These are phyloP conservation scores for Aporophyla lueneburgensis DNA, from an alignment of 2,888 invertebrate genomes.

Conservation along the genomic window DNA sequence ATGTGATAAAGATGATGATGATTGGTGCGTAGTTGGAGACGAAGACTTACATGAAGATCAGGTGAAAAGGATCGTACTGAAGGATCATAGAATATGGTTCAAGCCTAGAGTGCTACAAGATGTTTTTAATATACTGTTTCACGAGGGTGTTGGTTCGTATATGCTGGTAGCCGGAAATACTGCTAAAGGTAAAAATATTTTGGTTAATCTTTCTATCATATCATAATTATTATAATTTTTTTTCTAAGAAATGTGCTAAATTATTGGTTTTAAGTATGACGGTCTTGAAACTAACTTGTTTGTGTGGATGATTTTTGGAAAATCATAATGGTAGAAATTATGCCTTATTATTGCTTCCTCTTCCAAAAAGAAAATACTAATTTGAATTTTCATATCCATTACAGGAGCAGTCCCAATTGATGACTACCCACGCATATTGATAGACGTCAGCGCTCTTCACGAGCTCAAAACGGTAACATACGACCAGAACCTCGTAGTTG, in stretches of 20 bases:
- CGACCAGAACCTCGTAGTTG: constrained; percentile 87
- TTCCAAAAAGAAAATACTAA: not conserved
- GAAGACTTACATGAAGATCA: constrained; percentile 62
- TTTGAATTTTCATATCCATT: constrained; percentile 12
- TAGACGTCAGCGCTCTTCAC: constrained; percentile 91
- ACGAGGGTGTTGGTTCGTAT: constrained; percentile 83
- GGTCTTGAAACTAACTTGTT: not conserved
- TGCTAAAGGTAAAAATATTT: constrained; percentile 90
- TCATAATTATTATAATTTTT: not conserved
- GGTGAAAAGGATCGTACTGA: constrained; percentile 69
- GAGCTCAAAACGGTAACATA: constrained; percentile 87
- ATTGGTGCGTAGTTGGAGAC: constrained; percentile 77
- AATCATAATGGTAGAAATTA: no score
- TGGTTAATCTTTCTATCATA: not conserved
- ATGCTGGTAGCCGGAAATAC: constrained; percentile 93
- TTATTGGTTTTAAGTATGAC: not conserved
- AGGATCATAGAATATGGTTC: constrained; percentile 86
- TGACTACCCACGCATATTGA: constrained; percentile 84
- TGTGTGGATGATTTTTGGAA: not conserved
- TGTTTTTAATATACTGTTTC: constrained; percentile 83
- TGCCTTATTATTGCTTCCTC: not conserved
- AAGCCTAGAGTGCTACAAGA: constrained; percentile 86
- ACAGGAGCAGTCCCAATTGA: constrained; percentile 82
- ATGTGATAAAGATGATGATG: constrained; percentile 68
- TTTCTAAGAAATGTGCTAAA: not conserved